Base-by-base conservation (phyloP, 2,113 vertebrate species). In the Calyptomena viridis region DNA sequence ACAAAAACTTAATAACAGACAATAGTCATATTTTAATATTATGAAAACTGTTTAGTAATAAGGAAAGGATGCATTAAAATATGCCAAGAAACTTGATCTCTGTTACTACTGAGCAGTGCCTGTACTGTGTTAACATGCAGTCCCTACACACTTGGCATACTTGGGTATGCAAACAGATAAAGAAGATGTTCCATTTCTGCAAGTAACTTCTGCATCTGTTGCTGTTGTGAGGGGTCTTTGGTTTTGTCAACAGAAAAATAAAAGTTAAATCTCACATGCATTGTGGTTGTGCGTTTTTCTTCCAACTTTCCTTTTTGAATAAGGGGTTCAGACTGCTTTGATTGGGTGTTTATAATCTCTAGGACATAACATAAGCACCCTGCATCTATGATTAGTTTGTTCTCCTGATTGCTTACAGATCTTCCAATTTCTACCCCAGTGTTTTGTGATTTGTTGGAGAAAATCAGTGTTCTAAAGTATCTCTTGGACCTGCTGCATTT, bases 21-120 rank as follows among this genome's bases (percentile, higher is more conserved):
- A 83, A 75, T 35, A 33, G 58, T 53, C 8, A 10, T 40, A 35
- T 86, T 78, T 42, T 74, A 67, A n/a, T 91, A 19, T 35, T 84
- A 40, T 39, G 37, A 75, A 95, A 96, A 52, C 72, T 83, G 85
- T 97, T 18, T 84, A 83, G 89, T 89, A 62, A 84, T 94, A 92
- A 94, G 93, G 84, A 90, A 76, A 85, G 62, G 80, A 19, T 96
- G 22, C 27, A 66, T 96, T 87, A 75, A 79, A 91, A 89, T 80
- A 63, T 55, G 74, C 80, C 84, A 93, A 93, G 89, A 83, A 92
- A 93, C 93, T 89, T 92, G 49, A 86, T 94, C 79, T 95, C 74
- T 82, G 52, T 96, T 96, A 90, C 95, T 93, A 87, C 95, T 94
- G 95, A 97, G 89, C 94, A 95, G 96, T 97, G 95, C 78, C 84